phyloP scores from a whole-genome alignment of 2,113 vertebrate genomes.

The Corynorhinus townsendii region DNA sequence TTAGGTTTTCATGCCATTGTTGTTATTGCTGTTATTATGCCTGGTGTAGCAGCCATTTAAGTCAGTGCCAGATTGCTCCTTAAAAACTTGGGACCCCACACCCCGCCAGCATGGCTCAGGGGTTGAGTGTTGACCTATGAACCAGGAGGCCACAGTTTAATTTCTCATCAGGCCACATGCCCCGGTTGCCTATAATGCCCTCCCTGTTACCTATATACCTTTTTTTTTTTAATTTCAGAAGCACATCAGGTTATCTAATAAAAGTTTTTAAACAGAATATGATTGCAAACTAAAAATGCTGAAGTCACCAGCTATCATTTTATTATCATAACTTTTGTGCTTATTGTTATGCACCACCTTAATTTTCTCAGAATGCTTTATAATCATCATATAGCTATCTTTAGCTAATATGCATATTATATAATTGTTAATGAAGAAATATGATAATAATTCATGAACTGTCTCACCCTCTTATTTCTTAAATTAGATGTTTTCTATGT shows the following conservation, averaged over 20 bases:
- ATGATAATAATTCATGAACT: not conserved
- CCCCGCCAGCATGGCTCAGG: too few species aligned
- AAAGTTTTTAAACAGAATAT: slow-evolving; percentile 29
- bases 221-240: not conserved
- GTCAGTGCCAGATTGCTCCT: not conserved
- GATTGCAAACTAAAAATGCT: slow-evolving; percentile 5
- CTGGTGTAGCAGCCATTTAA: not conserved
- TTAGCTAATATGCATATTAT: slow-evolving; percentile 6
- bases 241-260: slow-evolving; percentile 20
- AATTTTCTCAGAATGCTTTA: slow-evolving; percentile 18
- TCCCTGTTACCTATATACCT: not conserved
- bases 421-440: slow-evolving; percentile 7
- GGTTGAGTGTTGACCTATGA: too few species aligned
- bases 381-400: not conserved
- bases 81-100: not conserved
- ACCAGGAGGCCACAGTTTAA: too few species aligned
- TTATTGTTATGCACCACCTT: slow-evolving; percentile 1
- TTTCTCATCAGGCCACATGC: too few species aligned
- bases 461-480: not conserved
- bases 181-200: not conserved
- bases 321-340: not conserved
- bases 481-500: slow-evolving; percentile 17
- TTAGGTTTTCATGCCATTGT: accelerated
- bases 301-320: not conserved
- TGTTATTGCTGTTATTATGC: not conserved